Base-by-base conservation (phyloP, 2,797 vertebrate genomes). In the Gymnoscopelus braueri region DNA sequence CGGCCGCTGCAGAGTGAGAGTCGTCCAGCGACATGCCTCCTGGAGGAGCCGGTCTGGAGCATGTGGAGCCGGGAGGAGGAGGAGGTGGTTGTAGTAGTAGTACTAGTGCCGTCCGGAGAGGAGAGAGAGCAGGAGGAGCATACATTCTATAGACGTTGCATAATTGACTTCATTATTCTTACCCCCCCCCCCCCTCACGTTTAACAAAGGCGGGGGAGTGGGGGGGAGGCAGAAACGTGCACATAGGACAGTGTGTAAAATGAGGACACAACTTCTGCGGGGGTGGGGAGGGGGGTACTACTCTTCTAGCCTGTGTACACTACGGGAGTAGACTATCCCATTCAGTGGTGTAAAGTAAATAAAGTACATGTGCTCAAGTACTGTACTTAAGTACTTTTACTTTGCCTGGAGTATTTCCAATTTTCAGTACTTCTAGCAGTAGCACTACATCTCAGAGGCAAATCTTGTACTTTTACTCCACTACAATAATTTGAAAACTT, bases 81-180 rank as follows among this genome's bases (percentile, higher is more conserved):
- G 69, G 72, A 70, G 13, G 71, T 84, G 63, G 87, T 78, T 73
- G 85, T 69, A 80, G 84, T 58, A 82, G 83, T 78, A 66, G 54
- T 10, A 56, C 23, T 49, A 69, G 47, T 50, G 60, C 76, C n/a
- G 14, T 19, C 8, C 1, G 58, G 23, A 29, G 49, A 51, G 7
- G 54, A 57, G 58, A 14, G 44, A 23, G 74, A 63, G 61, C 50
- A 71, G 81, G 75, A 60, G 76, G 57, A 8, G 53, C n/a, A 26
- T 9, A 58, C 52, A 69, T 79, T 8, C 59, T 39, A 62, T 29
- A 56, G 29, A 1, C 56, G 75, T 83, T 84, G 82, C 85, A 83
- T 82, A 88, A 85, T 87, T 88, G 73, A 90, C 84, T 90, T 91
- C 81, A 86, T 88, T 89, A 89, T 86, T 81, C 67, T 63, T 13